Percentiles rank a stretch among this genome's conserved stretches.
These are phyloP conservation scores for Dryobates pubescens DNA, from an alignment of 2,797 vertebrate species.

Conservation along the genomic window DNA sequence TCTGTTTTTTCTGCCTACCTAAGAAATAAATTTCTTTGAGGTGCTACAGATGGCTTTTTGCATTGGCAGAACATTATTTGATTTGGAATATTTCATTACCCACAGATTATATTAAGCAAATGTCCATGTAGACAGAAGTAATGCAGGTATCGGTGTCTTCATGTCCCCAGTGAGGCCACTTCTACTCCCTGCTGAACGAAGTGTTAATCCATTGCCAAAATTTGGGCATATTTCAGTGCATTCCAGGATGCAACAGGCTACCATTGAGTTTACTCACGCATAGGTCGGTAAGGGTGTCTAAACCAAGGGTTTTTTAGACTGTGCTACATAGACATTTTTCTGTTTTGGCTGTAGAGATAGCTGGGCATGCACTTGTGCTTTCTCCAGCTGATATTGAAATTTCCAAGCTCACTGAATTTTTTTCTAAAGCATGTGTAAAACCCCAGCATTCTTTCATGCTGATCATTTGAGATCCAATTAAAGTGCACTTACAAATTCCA, in stretches of 20 bases:
- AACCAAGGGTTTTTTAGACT: not conserved
- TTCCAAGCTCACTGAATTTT: not conserved
- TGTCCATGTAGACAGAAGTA: not conserved
- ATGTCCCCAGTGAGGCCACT: not conserved
- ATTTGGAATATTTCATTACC: not conserved
- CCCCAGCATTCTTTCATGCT: not conserved
- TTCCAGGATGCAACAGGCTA: not conserved
- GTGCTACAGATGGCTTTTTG: not conserved
- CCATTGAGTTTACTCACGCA: not conserved
- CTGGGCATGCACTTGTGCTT: not conserved
- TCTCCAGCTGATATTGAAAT: constrained; percentile 8
- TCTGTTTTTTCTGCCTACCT: not conserved
- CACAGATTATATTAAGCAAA: not conserved
- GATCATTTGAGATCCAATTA: not conserved
- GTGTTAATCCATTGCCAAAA: not conserved
- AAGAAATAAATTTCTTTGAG: not conserved
- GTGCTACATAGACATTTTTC: not conserved
- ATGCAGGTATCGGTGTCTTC: not conserved
- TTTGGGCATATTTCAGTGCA: not conserved
- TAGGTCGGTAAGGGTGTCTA: not conserved
- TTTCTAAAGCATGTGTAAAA: not conserved
- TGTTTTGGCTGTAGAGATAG: not conserved
- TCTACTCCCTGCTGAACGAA: not conserved
- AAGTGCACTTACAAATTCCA: not conserved
- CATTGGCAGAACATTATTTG: not conserved